Evolutionary conservation across 2,888 invertebrate species (phyloP).

Genomic region (Yponomeuta plumbellus): DNA sequence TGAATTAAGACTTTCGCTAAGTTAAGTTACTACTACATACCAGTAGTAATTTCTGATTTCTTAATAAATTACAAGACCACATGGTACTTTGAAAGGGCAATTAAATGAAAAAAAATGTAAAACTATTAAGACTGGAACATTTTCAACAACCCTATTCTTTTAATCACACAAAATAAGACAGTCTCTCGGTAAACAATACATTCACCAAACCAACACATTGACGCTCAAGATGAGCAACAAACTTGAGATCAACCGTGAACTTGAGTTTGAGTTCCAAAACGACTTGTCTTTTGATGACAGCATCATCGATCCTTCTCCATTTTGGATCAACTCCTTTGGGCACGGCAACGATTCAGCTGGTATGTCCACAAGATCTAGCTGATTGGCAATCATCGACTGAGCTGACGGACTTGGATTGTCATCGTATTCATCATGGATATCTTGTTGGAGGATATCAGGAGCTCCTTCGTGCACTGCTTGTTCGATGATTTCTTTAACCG

Average conservation of each 20-base stretch:
- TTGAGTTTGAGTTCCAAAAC: conserved; percentile 52
- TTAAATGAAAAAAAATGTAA: too few relatives aligned
- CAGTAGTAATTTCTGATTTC: too few relatives aligned
- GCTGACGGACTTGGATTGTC: conserved; percentile 40
- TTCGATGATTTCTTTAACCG: not conserved
- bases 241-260: conserved; percentile 36
- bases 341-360: conserved; percentile 52
- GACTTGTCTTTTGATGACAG: conserved; percentile 62
- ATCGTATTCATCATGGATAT: conserved; percentile 43
- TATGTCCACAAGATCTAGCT: conserved; percentile 49
- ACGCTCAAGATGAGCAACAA: conserved; percentile 29
- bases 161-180: not conserved
- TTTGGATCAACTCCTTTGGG: conserved; percentile 44
- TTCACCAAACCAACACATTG: not conserved
- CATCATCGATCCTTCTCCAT: conserved; percentile 64
- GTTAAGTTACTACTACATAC: too few relatives aligned
- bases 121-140: not conserved
- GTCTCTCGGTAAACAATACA: not conserved
- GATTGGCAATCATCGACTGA: conserved; percentile 39
- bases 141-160: not conserved
- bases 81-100: too few relatives aligned
- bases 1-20: too few relatives aligned
- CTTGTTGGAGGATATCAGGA: conserved; percentile 38
- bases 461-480: conserved; percentile 36
- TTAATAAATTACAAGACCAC: too few relatives aligned